Evolutionary conservation across 2,797 vertebrate genomes (phyloP).

Genomic region (Falco concolor): DNA sequence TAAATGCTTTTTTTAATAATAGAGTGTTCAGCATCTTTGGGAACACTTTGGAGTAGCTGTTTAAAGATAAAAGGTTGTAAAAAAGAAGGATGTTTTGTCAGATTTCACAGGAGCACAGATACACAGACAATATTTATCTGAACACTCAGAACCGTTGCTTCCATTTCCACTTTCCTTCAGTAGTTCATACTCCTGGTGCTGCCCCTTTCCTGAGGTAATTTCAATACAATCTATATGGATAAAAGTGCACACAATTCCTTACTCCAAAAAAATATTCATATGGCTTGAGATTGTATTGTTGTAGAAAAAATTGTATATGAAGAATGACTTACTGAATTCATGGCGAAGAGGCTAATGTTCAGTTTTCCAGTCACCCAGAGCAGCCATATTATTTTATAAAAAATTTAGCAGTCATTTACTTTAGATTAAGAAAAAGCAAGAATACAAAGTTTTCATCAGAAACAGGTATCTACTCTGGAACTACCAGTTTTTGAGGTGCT

Average conservation of each 20-base stretch:
- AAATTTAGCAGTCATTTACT: not conserved
- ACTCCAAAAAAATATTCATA: not conserved
- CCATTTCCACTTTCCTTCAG: not conserved
- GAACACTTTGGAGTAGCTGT: not conserved
- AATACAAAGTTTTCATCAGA: not conserved
- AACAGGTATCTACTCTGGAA: not conserved
- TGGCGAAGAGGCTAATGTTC: not conserved
- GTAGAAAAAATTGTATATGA: not conserved
- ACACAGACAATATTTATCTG: not conserved
- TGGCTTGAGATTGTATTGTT: not conserved
- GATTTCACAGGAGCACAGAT: not conserved
- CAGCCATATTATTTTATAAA: not conserved
- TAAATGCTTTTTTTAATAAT: not conserved
- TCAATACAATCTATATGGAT: not conserved
- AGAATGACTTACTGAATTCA: not conserved
- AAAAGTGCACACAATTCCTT: not conserved
- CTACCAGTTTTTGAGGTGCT: not conserved
- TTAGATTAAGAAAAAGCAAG: not conserved
- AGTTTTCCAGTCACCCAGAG: not conserved
- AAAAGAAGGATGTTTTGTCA: not conserved
- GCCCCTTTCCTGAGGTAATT: not conserved
- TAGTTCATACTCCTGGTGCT: not conserved
- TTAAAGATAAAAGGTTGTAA: not conserved
- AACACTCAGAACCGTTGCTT: not conserved
- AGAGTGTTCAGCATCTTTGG: not conserved